Conservation (phyloP, 2,113 vertebrate species). For the Tragelaphus scriptus region DNA sequence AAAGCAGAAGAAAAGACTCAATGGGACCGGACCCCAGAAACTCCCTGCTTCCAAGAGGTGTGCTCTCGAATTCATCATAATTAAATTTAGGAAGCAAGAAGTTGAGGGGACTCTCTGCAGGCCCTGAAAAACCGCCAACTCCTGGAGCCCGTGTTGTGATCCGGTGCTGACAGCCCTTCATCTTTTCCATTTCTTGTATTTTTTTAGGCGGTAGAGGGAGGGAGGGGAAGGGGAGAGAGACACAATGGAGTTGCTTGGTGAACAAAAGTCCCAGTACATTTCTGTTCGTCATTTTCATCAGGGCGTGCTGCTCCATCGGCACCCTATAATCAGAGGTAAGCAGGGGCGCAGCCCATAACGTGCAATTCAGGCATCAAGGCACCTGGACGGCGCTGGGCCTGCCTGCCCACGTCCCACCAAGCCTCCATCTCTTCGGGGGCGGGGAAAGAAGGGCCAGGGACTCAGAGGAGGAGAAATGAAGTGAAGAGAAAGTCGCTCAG, state of each 20-base stretch:
- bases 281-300: slow-evolving; percentile 56
- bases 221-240: not conserved
- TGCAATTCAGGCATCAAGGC: slow-evolving; percentile 50
- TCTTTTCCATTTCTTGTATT: slow-evolving; percentile 39
- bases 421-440: not conserved
- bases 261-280: slow-evolving; percentile 74
- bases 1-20: not conserved
- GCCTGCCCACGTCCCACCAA: not conserved
- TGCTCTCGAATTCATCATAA: not conserved
- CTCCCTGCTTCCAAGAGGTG: not conserved
- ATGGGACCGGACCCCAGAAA: not conserved
- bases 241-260: slow-evolving; percentile 55
- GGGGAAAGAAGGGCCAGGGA: not conserved
- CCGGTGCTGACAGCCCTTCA: slow-evolving; percentile 73
- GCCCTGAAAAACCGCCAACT: slow-evolving; percentile 49
- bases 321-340: slow-evolving; percentile 70
- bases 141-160: slow-evolving; percentile 70
- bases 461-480: not conserved
- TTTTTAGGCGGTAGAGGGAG: slow-evolving; percentile 43
- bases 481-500: not conserved
- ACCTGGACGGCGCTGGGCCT: not conserved
- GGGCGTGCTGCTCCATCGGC: slow-evolving; percentile 22
- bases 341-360: slow-evolving; percentile 13
- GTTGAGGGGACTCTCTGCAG: not conserved
- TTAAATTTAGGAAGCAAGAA: slow-evolving; percentile 21